Evolutionary conservation across 2,797 vertebrate species (phyloP).

Genomic region (Squalus acanthias): DNA sequence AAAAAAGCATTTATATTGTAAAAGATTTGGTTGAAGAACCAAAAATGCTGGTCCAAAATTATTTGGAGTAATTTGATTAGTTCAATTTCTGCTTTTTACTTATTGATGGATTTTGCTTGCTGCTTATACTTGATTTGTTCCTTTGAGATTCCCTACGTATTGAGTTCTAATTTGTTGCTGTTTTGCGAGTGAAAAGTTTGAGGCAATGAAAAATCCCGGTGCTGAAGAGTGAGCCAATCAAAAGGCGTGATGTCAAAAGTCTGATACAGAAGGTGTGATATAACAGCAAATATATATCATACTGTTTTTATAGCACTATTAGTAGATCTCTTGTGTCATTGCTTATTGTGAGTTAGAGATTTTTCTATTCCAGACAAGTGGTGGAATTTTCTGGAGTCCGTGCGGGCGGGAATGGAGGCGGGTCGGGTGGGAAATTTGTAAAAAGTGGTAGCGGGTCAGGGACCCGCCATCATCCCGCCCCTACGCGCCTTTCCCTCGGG

Average conservation of each 20-base stretch:
- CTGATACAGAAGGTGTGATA: neutral
- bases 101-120: neutral
- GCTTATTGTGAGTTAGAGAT: neutral
- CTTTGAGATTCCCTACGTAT: neutral
- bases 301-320: neutral
- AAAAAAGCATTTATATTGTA: neutral
- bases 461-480: too few species aligned
- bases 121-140: neutral
- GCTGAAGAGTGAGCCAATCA: neutral
- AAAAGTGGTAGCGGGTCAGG: too few species aligned
- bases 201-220: neutral
- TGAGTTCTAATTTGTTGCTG: neutral
- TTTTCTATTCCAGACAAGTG: neutral
- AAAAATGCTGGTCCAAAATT: too few species aligned
- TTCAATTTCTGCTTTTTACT: neutral
- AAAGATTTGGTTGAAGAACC: too few species aligned
- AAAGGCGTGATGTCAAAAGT: neutral
- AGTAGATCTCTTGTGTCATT: neutral
- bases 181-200: neutral
- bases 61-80: neutral
- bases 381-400: too few species aligned
- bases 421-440: too few species aligned
- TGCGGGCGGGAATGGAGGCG: too few species aligned
- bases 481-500: too few species aligned
- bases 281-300: too few species aligned